Evolutionary conservation across 2,888 invertebrate species (phyloP).

Genomic region (Tenthredo distinguenda): DNA sequence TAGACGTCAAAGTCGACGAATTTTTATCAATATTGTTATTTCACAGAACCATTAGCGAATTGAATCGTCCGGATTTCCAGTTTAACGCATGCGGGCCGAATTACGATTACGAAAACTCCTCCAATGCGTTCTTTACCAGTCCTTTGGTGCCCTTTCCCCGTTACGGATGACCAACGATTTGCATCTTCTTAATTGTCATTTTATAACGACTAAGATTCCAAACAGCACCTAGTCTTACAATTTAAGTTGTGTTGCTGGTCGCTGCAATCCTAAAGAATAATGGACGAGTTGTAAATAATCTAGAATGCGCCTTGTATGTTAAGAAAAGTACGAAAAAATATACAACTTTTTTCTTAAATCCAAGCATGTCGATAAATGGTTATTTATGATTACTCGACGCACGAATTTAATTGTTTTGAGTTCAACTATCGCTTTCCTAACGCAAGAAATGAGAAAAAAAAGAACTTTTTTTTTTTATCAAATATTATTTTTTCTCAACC

Average conservation of each 20-base stretch:
- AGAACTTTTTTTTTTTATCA: too few relatives aligned
- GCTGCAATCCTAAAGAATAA: not conserved
- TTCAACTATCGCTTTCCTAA: too few relatives aligned
- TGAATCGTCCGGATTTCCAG: constrained; percentile 6
- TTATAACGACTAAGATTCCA: not conserved
- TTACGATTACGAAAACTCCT: not conserved
- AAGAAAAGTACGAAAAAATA: not conserved
- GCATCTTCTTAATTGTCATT: too few relatives aligned
- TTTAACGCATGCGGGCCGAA: not conserved
- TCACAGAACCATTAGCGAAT: not conserved
- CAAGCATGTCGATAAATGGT: not conserved
- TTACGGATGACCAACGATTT: too few relatives aligned
- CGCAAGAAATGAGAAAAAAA: too few relatives aligned
- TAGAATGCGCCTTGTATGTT: not conserved
- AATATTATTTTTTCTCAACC: too few relatives aligned
- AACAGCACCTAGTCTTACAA: not conserved
- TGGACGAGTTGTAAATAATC: not conserved
- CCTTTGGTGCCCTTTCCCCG: not conserved
- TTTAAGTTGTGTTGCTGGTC: not conserved
- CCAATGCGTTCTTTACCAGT: not conserved
- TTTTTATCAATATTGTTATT: not conserved
- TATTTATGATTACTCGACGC: too few relatives aligned
- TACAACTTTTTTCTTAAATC: not conserved
- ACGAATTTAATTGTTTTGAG: too few relatives aligned
- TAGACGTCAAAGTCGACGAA: not conserved